These are phyloP conservation scores for Aculops lycopersici DNA, from an alignment of 1,140 invertebrate species.

Conservation along the genomic window DNA sequence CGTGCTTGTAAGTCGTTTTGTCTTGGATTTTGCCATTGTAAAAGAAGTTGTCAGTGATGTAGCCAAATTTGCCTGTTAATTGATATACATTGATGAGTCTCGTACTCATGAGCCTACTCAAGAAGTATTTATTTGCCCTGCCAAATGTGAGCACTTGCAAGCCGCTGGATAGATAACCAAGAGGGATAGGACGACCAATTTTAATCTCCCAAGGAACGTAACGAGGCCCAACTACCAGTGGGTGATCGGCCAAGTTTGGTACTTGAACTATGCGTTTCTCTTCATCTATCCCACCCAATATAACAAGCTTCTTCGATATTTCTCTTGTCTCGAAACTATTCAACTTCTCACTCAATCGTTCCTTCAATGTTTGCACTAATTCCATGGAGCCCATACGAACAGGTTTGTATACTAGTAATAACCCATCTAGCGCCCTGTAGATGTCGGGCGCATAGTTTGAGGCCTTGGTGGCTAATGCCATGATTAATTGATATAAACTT, in stretches of 20 bases:
- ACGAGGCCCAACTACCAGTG: conserved; percentile 27
- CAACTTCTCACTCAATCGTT: conserved; percentile 19
- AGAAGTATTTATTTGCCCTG: background rate
- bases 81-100: conserved; percentile 27
- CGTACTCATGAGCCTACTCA: background rate
- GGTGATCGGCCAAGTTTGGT: conserved; percentile 14
- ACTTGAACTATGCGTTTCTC: conserved; percentile 4
- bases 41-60: conserved; percentile 37
- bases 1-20: conserved; percentile 30
- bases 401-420: background rate
- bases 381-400: background rate
- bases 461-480: too few relatives aligned
- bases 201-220: conserved; percentile 9
- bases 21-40: conserved; percentile 33
- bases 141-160: conserved; percentile 6
- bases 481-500: too few relatives aligned
- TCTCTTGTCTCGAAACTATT: conserved; percentile 19
- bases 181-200: conserved; percentile 1
- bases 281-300: conserved; percentile 1
- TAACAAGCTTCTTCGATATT: conserved; percentile 19
- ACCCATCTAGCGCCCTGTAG: background rate
- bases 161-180: conserved; percentile 3
- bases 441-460: background rate
- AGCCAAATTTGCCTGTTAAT: conserved; percentile 39
- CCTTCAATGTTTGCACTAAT: background rate